Evolutionary conservation across 2,113 vertebrate genomes (phyloP).

Genomic region (Chaenogobius annularis): DNA sequence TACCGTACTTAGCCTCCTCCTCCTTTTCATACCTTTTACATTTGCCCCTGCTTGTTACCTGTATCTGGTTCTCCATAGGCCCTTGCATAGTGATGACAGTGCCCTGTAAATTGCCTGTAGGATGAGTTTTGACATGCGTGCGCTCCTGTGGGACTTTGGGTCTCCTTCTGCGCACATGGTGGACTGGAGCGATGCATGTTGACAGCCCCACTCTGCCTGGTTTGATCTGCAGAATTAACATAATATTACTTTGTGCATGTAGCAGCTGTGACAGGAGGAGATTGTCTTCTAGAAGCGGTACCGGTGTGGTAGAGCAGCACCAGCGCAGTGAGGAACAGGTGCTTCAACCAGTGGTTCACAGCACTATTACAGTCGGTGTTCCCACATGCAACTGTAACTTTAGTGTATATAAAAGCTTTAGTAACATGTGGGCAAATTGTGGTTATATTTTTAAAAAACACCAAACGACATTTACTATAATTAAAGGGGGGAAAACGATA

Average conservation of each 20-base stretch:
- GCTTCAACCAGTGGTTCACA: neutral
- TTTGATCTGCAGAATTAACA: slow-evolving; percentile 72
- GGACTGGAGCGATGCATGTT: slow-evolving; percentile 58
- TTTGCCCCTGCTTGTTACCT: slow-evolving; percentile 4
- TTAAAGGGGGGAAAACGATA: too few relatives aligned
- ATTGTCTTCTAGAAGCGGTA: slow-evolving; percentile 39
- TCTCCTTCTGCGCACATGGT: slow-evolving; percentile 41
- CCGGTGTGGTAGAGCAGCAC: slow-evolving; percentile 23
- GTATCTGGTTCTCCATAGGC: slow-evolving; percentile 12
- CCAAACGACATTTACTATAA: too few relatives aligned
- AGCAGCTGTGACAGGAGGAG: slow-evolving; percentile 49
- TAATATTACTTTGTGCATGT: slow-evolving; percentile 55
- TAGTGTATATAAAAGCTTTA: neutral
- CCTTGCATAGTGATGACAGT: slow-evolving; percentile 43
- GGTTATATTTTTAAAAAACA: too few relatives aligned
- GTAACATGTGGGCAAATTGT: too few relatives aligned
- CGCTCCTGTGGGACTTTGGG: slow-evolving; percentile 48
- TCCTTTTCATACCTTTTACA: neutral
- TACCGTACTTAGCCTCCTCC: too few relatives aligned
- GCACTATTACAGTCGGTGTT: neutral
- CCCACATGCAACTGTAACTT: neutral
- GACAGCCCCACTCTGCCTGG: slow-evolving; percentile 61
- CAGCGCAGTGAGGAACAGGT: slow-evolving; percentile 15
- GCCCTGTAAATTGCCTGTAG: slow-evolving; percentile 68
- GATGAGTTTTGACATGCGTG: slow-evolving; percentile 69